phyloP scores from a whole-genome alignment of 2,113 vertebrate genomes.

The Picathartes gymnocephalus region DNA sequence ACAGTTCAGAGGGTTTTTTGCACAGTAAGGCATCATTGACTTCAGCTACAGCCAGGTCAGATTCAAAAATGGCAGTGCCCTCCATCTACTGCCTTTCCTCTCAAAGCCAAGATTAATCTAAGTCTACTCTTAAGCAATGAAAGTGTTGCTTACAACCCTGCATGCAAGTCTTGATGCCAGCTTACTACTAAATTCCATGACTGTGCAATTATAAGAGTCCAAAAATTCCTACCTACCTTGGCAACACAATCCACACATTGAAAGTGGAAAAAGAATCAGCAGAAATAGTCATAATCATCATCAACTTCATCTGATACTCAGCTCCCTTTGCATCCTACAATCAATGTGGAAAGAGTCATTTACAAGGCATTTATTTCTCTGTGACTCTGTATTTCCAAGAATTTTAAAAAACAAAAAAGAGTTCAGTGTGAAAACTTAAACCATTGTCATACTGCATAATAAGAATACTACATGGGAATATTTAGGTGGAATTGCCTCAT shows the following conservation, averaged over 20 bases:
- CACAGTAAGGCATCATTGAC: not conserved
- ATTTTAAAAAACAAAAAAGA: not conserved
- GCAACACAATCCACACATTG: not conserved
- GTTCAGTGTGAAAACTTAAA: not conserved
- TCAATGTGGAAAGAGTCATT: not conserved
- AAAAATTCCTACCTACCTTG: not conserved
- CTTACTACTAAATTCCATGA: not conserved
- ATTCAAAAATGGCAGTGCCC: not conserved
- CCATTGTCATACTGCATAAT: not conserved
- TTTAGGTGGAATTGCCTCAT: not conserved
- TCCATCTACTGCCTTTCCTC: not conserved
- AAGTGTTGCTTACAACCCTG: not conserved
- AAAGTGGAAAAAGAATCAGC: not conserved
- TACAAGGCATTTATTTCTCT: not conserved
- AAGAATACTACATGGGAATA: not conserved
- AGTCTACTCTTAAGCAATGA: not conserved
- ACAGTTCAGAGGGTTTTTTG: not conserved
- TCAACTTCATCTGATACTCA: not conserved
- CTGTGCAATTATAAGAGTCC: not conserved
- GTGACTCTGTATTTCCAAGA: not conserved
- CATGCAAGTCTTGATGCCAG: not conserved
- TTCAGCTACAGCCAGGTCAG: not conserved
- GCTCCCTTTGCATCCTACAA: not conserved
- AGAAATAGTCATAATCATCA: not conserved
- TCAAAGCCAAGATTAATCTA: not conserved